phyloP scores from a whole-genome alignment of 1,140 invertebrate species.

The Drosophila micromelanica region DNA sequence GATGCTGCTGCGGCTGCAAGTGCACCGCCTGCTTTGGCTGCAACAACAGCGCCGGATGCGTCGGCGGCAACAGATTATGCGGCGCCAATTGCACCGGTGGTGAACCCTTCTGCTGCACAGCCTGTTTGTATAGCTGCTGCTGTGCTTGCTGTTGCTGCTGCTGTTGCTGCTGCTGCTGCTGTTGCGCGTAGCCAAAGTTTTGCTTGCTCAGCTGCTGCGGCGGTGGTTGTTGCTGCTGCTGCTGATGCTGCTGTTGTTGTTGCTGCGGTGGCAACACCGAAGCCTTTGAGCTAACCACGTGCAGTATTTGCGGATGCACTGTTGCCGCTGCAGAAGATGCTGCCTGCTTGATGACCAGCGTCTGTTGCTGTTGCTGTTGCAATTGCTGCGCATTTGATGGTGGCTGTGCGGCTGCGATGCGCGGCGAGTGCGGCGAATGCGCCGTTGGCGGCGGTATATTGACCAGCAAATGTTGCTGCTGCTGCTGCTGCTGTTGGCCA shows the following conservation, averaged over 20 bases:
- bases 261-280: constrained; percentile 61
- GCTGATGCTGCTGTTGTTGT: constrained; percentile 33
- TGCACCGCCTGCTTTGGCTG: constrained; percentile 68
- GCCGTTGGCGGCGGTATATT: constrained; percentile 70
- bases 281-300: constrained; percentile 79
- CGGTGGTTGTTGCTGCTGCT: constrained; percentile 27
- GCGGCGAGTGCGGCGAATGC: constrained; percentile 68
- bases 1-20: constrained; percentile 69
- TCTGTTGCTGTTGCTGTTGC: constrained; percentile 62
- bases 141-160: constrained; percentile 42
- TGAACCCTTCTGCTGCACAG: constrained; percentile 49
- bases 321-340: constrained; percentile 41
- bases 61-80: constrained; percentile 52
- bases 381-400: constrained; percentile 12
- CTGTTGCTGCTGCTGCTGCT: constrained; percentile 54
- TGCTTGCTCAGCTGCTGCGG: constrained; percentile 50
- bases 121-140: constrained; percentile 59
- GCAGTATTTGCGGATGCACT: constrained; percentile 64
- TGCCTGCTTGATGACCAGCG: constrained; percentile 78
- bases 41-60: constrained; percentile 64
- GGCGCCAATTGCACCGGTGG: constrained; percentile 54
- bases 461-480: constrained; percentile 68
- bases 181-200: constrained; percentile 54
- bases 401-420: constrained; percentile 45
- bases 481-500: constrained; percentile 55